A percentile compares a stretch with the other conserved stretches of the same genome.
These are phyloP conservation scores for Maniola jurtina DNA, from an alignment of 1,140 invertebrate species.

Conservation along the genomic window DNA sequence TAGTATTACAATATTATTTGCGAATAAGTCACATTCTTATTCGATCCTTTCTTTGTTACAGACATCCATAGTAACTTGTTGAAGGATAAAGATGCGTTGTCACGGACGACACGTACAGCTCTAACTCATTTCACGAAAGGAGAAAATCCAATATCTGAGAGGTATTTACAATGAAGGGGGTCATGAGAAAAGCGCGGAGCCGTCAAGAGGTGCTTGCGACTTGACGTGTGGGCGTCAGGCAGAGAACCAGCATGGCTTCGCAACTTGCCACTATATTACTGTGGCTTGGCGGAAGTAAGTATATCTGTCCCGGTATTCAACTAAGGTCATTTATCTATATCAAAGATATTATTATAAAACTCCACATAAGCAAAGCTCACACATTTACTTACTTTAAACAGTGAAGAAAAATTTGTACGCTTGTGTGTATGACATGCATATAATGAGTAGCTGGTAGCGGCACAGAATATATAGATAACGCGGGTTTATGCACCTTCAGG, in stretches of 20 bases:
- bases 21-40: background rate
- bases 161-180: constrained; percentile 50
- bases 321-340: no score
- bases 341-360: no score
- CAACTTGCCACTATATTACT: constrained; percentile 53
- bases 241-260: constrained; percentile 50
- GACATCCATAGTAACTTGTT: constrained; percentile 31
- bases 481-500: no score
- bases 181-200: constrained; percentile 34
- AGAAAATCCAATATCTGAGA: constrained; percentile 40
- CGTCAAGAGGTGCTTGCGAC: constrained; percentile 43
- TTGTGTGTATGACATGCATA: no score
- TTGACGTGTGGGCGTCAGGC: constrained; percentile 47
- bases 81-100: constrained; percentile 26
- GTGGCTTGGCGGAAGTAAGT: constrained; percentile 67
- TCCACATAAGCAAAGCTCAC: no score
- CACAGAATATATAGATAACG: no score
- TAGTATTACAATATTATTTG: background rate
- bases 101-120: constrained; percentile 9
- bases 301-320: no score
- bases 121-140: constrained; percentile 33
- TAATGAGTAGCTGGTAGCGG: no score
- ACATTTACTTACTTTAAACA: no score
- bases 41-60: constrained; percentile 29
- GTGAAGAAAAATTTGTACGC: no score